Evolutionary conservation across 2,113 vertebrate species (phyloP), one percentile per base, ranked within the genome.

Genomic region (Oncorhynchus tshawytscha): DNA sequence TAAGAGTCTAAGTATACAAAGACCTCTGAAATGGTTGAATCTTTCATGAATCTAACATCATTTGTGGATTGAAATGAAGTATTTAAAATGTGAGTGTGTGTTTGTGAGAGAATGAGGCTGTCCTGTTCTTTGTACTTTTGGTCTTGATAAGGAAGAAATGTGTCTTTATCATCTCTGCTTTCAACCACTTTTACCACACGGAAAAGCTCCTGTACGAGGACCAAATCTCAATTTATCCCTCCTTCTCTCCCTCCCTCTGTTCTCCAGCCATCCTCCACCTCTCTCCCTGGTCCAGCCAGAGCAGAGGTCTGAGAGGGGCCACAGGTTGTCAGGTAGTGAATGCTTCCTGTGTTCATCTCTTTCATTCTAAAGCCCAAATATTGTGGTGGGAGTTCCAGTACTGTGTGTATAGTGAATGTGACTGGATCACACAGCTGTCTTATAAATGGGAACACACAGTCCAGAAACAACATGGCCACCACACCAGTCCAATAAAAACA

Each of bases 291-390:
- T 39, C 49, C 31, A 22, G 54, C 12, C 31, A 51, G 39, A 29
- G 25, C 25, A 49, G 20, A 25, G n/a, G 20, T 34, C 34, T 24
- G 39, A 20, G 15, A 66, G 39, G n/a, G 60, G 60, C n/a, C 12
- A 49, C 11, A 48, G 31, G 39, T 16, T 48, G 16, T 18, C 15
- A 66, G 5, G 24, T n/a, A 31, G 34, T 74, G 72, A 74, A 74
- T 67, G 45, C n/a, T 5, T 65, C 72, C 22, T 66, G 72, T 74
- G 72, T 31, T 74, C 15, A 66, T 39, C 31, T 34, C 31, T 34
- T 68, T 68, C 62, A 66, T 51, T 49, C 24, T 48, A 22, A 68
- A n/a, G 45, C 62, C 72, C 51, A 66, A 66, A 73, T 62, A 66
- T 39, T 45, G n/a, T 39, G 51, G 51, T 20, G 62, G 45, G 11